Evolutionary conservation across 92 coral and sea anemone genomes (phyloP).

Genomic region (Heliopora coerulea): DNA sequence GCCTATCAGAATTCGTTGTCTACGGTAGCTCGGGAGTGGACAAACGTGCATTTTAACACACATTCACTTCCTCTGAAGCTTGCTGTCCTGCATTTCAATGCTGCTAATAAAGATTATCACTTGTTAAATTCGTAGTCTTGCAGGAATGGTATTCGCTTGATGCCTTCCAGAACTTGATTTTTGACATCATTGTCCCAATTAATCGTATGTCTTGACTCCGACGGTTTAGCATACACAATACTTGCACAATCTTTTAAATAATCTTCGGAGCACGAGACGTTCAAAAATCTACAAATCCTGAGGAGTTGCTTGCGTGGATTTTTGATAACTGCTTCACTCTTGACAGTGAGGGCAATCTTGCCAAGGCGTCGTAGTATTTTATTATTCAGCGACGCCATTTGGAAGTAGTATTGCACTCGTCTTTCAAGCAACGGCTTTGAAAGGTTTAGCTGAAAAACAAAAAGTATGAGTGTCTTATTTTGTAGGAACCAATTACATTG

Average conservation of each 20-base stretch:
- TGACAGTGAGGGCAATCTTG: slow-evolving; percentile 22
- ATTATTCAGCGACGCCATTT: slow-evolving; percentile 13
- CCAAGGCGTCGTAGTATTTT: slow-evolving; percentile 10
- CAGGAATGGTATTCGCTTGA: slow-evolving; percentile 27
- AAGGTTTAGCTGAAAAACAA: slow-evolving; percentile 1
- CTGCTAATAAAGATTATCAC: neutral
- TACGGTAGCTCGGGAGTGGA: no score
- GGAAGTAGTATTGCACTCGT: neutral
- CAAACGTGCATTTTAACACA: no score
- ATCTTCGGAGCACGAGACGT: neutral
- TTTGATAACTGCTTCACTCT: slow-evolving; percentile 31
- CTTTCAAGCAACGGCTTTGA: neutral
- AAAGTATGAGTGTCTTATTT: no score
- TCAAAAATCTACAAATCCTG: neutral
- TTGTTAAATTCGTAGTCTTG: slow-evolving; percentile 40
- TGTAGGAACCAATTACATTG: no score
- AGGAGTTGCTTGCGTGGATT: neutral
- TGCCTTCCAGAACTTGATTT: slow-evolving; percentile 9
- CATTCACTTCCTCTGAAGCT: no score
- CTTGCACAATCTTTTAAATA: slow-evolving; percentile 20
- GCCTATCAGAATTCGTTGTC: no score
- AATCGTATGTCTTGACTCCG: slow-evolving; percentile 25
- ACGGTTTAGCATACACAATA: slow-evolving; percentile 24
- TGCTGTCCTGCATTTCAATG: no score
- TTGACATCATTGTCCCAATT: slow-evolving; percentile 27